A percentile compares a stretch with the other conserved stretches of the same genome.
Evolutionary conservation across 2,888 invertebrate species (phyloP).

Genomic region (Nowickia ferox): DNA sequence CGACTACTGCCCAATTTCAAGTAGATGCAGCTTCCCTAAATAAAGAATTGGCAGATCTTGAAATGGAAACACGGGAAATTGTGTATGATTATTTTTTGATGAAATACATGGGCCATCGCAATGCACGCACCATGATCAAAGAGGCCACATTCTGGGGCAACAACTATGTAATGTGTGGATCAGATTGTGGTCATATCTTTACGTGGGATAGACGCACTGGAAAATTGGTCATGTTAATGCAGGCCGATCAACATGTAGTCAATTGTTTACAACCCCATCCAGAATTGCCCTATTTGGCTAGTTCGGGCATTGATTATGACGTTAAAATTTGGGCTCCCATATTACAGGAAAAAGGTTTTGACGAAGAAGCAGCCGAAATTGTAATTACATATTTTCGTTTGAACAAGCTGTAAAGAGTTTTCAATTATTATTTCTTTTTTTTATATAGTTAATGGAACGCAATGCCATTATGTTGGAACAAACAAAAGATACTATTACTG

Average conservation of each 20-base stretch:
- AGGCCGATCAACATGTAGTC: slow-evolving; percentile 92
- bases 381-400: slow-evolving; percentile 72
- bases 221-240: slow-evolving; percentile 88
- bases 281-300: slow-evolving; percentile 88
- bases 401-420: background rate
- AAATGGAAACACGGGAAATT: slow-evolving; percentile 75
- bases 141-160: slow-evolving; percentile 94
- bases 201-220: slow-evolving; percentile 90
- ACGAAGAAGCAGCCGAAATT: slow-evolving; percentile 86
- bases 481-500: slow-evolving; percentile 93
- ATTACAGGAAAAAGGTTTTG: slow-evolving; percentile 86
- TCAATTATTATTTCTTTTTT: background rate
- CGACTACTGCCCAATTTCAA: slow-evolving; percentile 72
- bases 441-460: slow-evolving; percentile 87
- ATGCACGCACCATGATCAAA: slow-evolving; percentile 92
- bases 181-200: slow-evolving; percentile 94
- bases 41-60: slow-evolving; percentile 77
- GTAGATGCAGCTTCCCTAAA: slow-evolving; percentile 75
- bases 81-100: slow-evolving; percentile 85
- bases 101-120: slow-evolving; percentile 91
- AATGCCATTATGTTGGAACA: slow-evolving; percentile 94
- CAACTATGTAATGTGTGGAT: slow-evolving; percentile 92
- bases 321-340: slow-evolving; percentile 92
- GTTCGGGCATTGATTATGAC: slow-evolving; percentile 95
- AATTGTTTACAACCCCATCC: slow-evolving; percentile 94